A percentile compares a stretch with the other conserved stretches of the same genome.
phyloP scores from a whole-genome alignment of 2,888 invertebrate species.

The Caenorhabditis macrosperma region DNA sequence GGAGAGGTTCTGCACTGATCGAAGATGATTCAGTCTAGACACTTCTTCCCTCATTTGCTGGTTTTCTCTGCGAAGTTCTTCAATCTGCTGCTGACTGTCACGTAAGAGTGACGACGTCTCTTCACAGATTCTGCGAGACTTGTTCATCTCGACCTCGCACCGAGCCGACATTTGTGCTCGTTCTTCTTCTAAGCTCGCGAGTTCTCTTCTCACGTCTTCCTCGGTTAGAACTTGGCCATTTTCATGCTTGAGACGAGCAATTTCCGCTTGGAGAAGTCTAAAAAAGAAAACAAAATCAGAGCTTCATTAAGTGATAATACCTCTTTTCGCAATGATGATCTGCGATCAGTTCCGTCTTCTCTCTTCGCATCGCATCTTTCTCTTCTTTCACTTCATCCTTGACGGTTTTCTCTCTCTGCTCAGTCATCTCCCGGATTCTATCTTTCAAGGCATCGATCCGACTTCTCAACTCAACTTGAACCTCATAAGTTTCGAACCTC shows the following conservation, averaged over 20 bases:
- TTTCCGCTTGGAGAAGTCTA: conserved; percentile 12
- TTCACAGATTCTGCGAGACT: conserved; percentile 5
- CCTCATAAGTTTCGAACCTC: conserved; percentile 25
- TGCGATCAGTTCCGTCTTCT: conserved; percentile 7
- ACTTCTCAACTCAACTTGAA: background rate
- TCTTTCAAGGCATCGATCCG: conserved; percentile 14
- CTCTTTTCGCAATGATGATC: conserved; percentile 10
- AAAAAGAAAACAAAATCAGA: background rate
- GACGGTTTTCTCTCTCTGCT: conserved; percentile 2
- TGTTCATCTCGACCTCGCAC: conserved; percentile 17
- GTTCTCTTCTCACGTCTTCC: background rate
- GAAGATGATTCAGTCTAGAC: too few species aligned
- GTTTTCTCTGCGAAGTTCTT: background rate
- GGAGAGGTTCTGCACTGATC: background rate
- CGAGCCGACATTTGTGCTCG: background rate
- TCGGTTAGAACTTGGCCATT: background rate
- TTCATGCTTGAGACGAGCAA: conserved; percentile 7
- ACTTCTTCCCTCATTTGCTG: background rate
- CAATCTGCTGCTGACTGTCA: conserved; percentile 13
- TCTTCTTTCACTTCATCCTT: conserved; percentile 32
- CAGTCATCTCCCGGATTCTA: conserved; percentile 7
- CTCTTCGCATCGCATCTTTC: conserved; percentile 7
- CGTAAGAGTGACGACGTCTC: conserved; percentile 3
- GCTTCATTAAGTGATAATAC: background rate
- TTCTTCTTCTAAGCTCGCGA: background rate